Evolutionary conservation across 2,113 vertebrate species (phyloP).

Genomic region (Syngnathus typhle): DNA sequence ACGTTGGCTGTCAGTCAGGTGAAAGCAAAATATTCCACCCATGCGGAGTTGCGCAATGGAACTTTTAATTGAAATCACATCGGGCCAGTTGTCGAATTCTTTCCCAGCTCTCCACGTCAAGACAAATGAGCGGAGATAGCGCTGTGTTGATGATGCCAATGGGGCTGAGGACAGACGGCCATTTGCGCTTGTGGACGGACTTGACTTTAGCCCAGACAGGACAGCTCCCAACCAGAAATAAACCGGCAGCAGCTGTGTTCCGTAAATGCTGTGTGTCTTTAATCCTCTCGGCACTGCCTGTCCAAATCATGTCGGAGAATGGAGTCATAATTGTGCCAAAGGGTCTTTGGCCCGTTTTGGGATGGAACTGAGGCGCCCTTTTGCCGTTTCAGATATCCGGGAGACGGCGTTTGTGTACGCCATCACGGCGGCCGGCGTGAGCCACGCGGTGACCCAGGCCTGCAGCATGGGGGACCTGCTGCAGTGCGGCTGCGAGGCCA

Average conservation of each 20-base stretch:
- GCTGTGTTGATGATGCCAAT: constrained; percentile 16
- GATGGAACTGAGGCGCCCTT: too few relatives aligned
- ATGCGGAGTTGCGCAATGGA: neutral
- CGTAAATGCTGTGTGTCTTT: constrained; percentile 15
- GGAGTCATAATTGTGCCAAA: constrained; percentile 23
- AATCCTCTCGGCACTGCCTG: constrained; percentile 40
- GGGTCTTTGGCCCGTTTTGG: constrained; percentile 17
- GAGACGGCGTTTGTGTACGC: constrained; percentile 97
- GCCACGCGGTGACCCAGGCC: constrained; percentile 92
- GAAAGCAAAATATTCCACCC: neutral
- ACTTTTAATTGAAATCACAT: neutral
- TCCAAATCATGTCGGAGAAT: constrained; percentile 25
- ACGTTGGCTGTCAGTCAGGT: too few relatives aligned
- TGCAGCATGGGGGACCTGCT: constrained; percentile 96
- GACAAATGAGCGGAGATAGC: constrained; percentile 15
- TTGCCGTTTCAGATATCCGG: constrained; percentile 78
- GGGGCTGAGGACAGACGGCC: constrained; percentile 41
- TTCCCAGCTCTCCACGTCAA: constrained; percentile 2
- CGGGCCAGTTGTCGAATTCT: constrained; percentile 1
- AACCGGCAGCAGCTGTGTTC: constrained; percentile 56
- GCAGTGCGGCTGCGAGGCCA: constrained; percentile 92
- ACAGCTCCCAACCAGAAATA: constrained; percentile 56
- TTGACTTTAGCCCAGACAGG: constrained; percentile 30
- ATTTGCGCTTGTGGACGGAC: constrained; percentile 55
- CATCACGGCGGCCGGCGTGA: constrained; percentile 87